phyloP scores from a whole-genome alignment of 2,797 vertebrate genomes.

The Poecile montanus region DNA sequence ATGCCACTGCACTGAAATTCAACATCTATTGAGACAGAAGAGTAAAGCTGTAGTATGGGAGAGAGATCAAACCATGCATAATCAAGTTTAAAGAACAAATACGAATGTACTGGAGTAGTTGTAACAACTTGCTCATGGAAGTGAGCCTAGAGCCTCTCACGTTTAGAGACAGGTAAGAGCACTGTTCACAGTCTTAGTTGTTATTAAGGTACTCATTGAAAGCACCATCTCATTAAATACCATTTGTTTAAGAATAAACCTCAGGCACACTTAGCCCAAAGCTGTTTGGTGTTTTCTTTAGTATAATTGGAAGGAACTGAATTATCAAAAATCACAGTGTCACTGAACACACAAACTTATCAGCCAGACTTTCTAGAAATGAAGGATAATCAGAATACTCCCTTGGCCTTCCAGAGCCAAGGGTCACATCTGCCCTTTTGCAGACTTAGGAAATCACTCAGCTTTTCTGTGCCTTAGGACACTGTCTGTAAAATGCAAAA shows the following conservation, averaged over 20 bases:
- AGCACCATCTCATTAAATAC: not conserved
- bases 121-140: not conserved
- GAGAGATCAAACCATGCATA: not conserved
- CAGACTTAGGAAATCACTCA: not conserved
- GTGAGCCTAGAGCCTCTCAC: not conserved
- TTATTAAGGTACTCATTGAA: not conserved
- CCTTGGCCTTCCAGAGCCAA: not conserved
- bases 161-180: not conserved
- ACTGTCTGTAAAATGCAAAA: not conserved
- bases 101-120: not conserved
- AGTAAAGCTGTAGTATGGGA: too few species aligned
- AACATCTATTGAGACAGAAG: not conserved
- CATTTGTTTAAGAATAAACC: not conserved
- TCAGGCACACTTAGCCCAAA: not conserved
- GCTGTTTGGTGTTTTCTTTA: not conserved
- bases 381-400: not conserved
- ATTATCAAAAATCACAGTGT: not conserved
- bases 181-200: not conserved
- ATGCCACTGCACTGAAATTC: not conserved
- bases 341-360: not conserved
- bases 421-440: not conserved
- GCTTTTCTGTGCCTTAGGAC: not conserved
- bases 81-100: not conserved
- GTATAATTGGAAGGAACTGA: not conserved
- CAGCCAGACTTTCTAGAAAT: not conserved